Base-by-base conservation (phyloP, 2,113 vertebrate genomes). In the Canis aureus region DNA sequence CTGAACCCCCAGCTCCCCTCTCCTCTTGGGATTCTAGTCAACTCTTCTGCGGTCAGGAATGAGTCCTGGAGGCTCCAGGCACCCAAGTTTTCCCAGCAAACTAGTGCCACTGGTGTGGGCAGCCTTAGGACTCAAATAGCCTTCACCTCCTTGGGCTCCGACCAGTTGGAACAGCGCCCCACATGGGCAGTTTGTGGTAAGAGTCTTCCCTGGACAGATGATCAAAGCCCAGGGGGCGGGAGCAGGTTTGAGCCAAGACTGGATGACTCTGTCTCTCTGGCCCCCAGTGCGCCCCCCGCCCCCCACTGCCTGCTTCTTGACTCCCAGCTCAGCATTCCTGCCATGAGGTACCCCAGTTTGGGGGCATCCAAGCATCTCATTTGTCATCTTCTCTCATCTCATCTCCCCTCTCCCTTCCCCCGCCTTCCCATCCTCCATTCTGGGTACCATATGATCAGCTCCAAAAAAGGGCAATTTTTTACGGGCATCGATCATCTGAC, bases 311-410 rank as follows among this genome's bases (percentile, higher is more conserved):
- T 12, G 32, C 38, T 71, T 38, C 60, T 38, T 12, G 8, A 15
- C 3, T 3, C 27, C 67, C 16, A 32, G 35, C 10, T 49, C 29
- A 62, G 12, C 29, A 22, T 35, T 59, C 2, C 38, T 17, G 16
- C 43, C 55, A 0, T 0, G 5, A 66, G 38, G 27, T 5, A 3
- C 0, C 27, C 64, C 6, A 13, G 9, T 53, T 51, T 23, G 23
- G 66, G 71, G 7, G 16, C 57, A 23, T 25, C 55, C 20, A n/a
- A 78, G 19, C 13, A 12, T 60, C 69, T 59, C 76, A 23, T 49
- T 64, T 90, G 35, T 59, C 57, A 12, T 32, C 29, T 43, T 38
- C 15, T 93, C 25, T 53, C 16, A 32, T 43, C 23, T 83, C 27
- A 10, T 43, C 35, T 51, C 22, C 8, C 25, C 10, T 29, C 1